Base-by-base conservation (phyloP, 2,113 vertebrate species). In the Phodopus roborovskii region DNA sequence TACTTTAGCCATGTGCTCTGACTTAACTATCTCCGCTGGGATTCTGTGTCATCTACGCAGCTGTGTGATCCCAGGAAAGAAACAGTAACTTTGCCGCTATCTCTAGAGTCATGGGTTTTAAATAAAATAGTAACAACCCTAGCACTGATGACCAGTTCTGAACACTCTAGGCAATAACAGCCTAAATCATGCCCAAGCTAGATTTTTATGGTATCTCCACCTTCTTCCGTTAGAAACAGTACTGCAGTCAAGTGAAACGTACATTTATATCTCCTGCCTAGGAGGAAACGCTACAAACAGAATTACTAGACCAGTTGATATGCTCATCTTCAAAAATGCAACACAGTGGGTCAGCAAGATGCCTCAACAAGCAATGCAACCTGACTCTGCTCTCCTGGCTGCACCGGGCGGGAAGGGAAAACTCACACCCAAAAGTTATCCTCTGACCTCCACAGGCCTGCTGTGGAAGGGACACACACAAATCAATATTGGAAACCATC, bases 101-200 rank as follows among this genome's bases (percentile, higher is more conserved):
- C 91, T 94, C 89, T 62, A 36, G 70, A 88, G 50, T 71, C 17
- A 81, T 26, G 4, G 39, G 58, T 90, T 92, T 26, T 56, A 24
- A 97, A 75, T 92, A 86, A 78, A 5, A 91, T 48, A 58, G 90
- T 71, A 86, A 64, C 50, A 39, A 45, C 48, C 81, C 48, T 68
- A 92, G 85, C 96, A 85, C 56, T 73, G 79, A 74, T 0, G 19
- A 22, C 60, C 45, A 26, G 84, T 93, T 94, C 58, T 91, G 90
- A 88, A 92, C 50, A 70, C 50, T 90, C 50, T 42, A n/a, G 45
- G 36, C 84, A 97, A 96, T 66, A 92, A 94, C 45, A 13, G 70
- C 24, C 33, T 66, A 78, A 86, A 8, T 48, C 95, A n/a, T 50
- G 12, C 10, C 74, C 60, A 77, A 24, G 73, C 0, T 89, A n/a